Conservation (phyloP, 1,140 invertebrate genomes). For the Aphelinus atriplicis region DNA sequence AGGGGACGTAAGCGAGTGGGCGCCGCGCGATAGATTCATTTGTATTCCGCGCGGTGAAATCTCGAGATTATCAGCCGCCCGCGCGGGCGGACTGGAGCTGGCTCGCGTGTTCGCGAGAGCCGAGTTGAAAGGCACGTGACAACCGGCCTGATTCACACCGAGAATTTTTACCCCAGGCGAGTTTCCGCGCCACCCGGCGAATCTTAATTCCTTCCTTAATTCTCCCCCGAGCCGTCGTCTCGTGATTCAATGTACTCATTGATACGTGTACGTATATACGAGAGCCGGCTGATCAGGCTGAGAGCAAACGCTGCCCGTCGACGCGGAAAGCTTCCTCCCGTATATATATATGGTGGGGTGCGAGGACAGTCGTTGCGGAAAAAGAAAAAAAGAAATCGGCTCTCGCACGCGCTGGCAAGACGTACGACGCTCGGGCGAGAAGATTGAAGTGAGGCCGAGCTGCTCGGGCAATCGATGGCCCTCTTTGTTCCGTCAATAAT, state of each 20-base stretch:
- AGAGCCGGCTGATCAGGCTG: not conserved
- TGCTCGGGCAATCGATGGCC: constrained; percentile 47
- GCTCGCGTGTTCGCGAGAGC: constrained; percentile 19
- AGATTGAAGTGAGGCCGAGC: constrained; percentile 21
- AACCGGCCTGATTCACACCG: constrained; percentile 16
- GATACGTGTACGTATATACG: not conserved
- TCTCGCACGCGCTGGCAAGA: not conserved
- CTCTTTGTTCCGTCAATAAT: constrained; percentile 60
- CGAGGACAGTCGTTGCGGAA: too few species aligned
- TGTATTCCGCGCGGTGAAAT: constrained; percentile 53
- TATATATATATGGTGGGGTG: not conserved
- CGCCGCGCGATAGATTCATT: constrained; percentile 51
- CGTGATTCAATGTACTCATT: not conserved
- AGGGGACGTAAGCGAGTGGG: constrained; percentile 1
- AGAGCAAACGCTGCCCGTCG: too few species aligned
- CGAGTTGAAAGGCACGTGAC: constrained; percentile 44
- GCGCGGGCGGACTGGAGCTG: constrained; percentile 28
- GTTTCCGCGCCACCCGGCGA: constrained; percentile 4
- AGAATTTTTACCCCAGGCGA: constrained; percentile 37
- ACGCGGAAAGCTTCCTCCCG: too few species aligned
- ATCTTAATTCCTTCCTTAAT: constrained; percentile 37
- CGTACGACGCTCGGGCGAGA: not conserved
- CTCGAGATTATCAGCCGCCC: constrained; percentile 51
- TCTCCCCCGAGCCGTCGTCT: not conserved
- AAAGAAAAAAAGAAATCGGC: too few species aligned